These are phyloP conservation scores for Xanthorhoe designata DNA, from an alignment of 2,888 invertebrate species.

Conservation along the genomic window DNA sequence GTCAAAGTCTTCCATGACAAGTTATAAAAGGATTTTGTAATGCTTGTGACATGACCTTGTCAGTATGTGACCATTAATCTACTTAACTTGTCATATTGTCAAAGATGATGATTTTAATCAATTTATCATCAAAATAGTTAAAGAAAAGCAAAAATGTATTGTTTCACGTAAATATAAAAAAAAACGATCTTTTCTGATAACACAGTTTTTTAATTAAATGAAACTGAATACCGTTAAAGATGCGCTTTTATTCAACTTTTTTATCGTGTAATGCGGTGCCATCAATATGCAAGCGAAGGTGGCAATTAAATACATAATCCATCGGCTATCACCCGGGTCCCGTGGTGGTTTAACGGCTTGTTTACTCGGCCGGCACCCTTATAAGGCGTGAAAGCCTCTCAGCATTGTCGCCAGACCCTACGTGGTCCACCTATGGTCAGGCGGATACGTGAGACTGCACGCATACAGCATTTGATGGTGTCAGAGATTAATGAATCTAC, in stretches of 20 bases:
- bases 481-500: conserved; percentile 58
- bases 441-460: conserved; percentile 66
- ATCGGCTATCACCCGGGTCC: conserved; percentile 67
- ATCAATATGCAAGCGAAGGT: conserved; percentile 67
- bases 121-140: neutral
- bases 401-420: conserved; percentile 76
- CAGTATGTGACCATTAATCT: conserved; percentile 53
- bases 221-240: conserved; percentile 21
- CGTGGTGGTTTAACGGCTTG: conserved; percentile 74
- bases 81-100: conserved; percentile 56
- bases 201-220: conserved; percentile 13
- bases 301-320: conserved; percentile 81
- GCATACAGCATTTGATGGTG: conserved; percentile 59
- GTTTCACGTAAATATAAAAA: neutral
- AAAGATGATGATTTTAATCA: conserved; percentile 26
- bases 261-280: conserved; percentile 46
- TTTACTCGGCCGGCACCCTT: conserved; percentile 73
- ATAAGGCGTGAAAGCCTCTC: conserved; percentile 83
- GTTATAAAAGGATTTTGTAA: conserved; percentile 64
- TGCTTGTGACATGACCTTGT: conserved; percentile 62
- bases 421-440: conserved; percentile 62
- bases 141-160: too few species aligned
- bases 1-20: conserved; percentile 74
- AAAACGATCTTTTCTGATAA: neutral
- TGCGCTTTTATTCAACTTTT: conserved; percentile 19